Evolutionary conservation across 2,113 vertebrate species (phyloP).

Genomic region (Hemichromis elongatus): DNA sequence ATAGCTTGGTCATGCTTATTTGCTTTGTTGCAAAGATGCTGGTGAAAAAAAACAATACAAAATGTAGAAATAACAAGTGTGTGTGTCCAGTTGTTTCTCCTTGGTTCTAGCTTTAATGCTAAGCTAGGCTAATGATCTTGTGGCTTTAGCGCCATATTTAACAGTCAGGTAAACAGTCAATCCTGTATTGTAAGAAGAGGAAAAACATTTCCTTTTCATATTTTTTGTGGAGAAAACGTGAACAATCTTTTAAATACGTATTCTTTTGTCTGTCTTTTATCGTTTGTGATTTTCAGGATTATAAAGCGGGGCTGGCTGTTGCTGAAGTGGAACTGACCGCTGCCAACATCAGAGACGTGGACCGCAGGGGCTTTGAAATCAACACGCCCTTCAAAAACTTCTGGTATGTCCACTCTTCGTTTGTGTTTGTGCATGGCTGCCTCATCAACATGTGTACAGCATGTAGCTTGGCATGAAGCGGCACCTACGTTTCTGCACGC

Average conservation of each 20-base stretch:
- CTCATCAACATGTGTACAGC: background rate
- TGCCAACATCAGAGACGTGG: conserved; percentile 83
- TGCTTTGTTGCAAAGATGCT: background rate
- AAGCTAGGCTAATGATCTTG: background rate
- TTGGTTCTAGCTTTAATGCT: background rate
- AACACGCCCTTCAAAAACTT: conserved; percentile 97
- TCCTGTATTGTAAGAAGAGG: background rate
- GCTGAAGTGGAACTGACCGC: conserved; percentile 86
- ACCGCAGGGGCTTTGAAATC: conserved; percentile 88
- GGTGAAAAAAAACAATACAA: background rate
- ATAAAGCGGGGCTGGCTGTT: conserved; percentile 84
- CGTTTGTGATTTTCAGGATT: conserved; percentile 75
- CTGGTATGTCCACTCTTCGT: conserved; percentile 76
- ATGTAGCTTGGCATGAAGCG: background rate
- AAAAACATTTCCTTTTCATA: background rate
- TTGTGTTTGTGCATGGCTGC: background rate
- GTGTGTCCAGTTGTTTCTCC: background rate
- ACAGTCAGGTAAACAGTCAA: background rate
- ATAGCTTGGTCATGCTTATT: background rate
- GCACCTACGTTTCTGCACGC: background rate
- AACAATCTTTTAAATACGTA: background rate
- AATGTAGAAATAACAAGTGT: background rate
- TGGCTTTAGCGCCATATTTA: background rate
- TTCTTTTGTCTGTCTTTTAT: background rate
- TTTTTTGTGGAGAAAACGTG: background rate